Evolutionary conservation across 2,113 vertebrate genomes (phyloP).

Genomic region (Gymnogyps californianus): DNA sequence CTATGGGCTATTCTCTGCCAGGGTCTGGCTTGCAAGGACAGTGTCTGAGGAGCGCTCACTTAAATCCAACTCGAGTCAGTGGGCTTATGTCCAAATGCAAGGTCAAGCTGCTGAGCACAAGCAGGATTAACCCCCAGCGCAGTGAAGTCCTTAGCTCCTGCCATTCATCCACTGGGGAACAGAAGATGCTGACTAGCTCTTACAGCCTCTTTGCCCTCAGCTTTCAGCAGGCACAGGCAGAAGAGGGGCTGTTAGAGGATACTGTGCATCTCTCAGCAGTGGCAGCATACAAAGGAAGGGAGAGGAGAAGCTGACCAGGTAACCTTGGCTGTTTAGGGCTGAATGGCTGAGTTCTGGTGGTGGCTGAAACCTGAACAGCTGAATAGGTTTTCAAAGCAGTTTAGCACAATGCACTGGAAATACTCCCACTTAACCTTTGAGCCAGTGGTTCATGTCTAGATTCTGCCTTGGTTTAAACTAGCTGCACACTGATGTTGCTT

Average conservation of each 20-base stretch:
- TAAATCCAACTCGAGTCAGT: background rate
- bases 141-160: background rate
- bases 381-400: background rate
- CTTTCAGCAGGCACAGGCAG: background rate
- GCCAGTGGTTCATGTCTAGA: background rate
- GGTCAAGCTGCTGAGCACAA: background rate
- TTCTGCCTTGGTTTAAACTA: background rate
- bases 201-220: background rate
- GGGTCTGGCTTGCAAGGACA: background rate
- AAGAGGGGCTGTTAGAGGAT: background rate
- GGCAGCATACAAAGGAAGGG: background rate
- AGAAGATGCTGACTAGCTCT: background rate
- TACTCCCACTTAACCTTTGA: background rate
- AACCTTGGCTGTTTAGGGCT: background rate
- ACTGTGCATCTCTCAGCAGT: background rate
- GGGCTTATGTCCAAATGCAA: rapidly evolving
- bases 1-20: background rate
- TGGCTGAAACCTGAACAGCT: background rate
- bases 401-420: background rate
- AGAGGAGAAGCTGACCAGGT: background rate
- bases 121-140: background rate
- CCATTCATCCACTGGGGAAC: background rate
- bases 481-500: background rate
- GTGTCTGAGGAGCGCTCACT: background rate
- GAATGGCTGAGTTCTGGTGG: background rate